phyloP scores from a whole-genome alignment of 2,888 invertebrate genomes.

The Microdon myrmicae region DNA sequence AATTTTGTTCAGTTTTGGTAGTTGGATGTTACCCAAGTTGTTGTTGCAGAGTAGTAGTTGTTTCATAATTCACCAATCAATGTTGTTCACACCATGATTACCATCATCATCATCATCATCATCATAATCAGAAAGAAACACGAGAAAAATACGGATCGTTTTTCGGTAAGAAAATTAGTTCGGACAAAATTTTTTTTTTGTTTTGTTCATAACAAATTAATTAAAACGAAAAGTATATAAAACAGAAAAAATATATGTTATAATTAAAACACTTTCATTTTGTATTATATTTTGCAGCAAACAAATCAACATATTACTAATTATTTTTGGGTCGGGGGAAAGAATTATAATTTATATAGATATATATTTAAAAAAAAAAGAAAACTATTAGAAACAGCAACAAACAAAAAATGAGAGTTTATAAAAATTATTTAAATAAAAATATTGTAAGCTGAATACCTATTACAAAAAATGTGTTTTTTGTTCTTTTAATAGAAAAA shows the following conservation, averaged over 20 bases:
- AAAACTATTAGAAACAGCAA: slow-evolving; percentile 46
- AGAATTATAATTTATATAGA: slow-evolving; percentile 23
- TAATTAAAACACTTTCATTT: slow-evolving; percentile 49
- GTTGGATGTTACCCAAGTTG: slow-evolving; percentile 40
- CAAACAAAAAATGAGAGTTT: slow-evolving; percentile 43
- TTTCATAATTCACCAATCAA: slow-evolving; percentile 50
- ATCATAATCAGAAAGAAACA: slow-evolving; percentile 68
- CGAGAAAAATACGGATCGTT: slow-evolving; percentile 69
- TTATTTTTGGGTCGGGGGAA: slow-evolving; percentile 2
- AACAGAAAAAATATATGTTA: slow-evolving; percentile 52
- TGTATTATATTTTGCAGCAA: slow-evolving; percentile 10
- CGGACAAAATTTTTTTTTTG: slow-evolving; percentile 65
- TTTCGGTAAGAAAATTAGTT: slow-evolving; percentile 69
- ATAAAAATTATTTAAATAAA: not conserved
- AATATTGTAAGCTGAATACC: too few species aligned
- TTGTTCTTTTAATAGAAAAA: too few species aligned
- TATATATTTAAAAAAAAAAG: slow-evolving; percentile 3
- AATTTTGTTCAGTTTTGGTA: too few species aligned
- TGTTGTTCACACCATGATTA: slow-evolving; percentile 61
- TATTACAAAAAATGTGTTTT: too few species aligned
- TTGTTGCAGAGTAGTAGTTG: slow-evolving; percentile 36
- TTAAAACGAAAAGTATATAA: slow-evolving; percentile 50
- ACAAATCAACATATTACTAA: slow-evolving; percentile 11
- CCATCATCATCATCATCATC: slow-evolving; percentile 67
- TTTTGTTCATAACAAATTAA: slow-evolving; percentile 56